Conservation (phyloP, 2,797 vertebrate genomes). For the Pyrocephalus nanus region DNA sequence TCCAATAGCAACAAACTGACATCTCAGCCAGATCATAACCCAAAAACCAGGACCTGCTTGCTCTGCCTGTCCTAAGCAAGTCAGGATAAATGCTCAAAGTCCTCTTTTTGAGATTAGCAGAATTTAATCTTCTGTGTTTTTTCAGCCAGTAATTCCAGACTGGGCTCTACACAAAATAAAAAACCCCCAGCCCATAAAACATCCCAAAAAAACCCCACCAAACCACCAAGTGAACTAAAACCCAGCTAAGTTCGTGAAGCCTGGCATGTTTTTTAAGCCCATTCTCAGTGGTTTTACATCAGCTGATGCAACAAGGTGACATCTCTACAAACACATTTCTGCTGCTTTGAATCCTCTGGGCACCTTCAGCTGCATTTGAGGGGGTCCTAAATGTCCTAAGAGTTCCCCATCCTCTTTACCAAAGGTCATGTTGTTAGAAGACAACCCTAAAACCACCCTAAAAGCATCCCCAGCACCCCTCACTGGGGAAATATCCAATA, state of each 20-base stretch:
- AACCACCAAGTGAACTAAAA: background rate
- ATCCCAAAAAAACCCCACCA: background rate
- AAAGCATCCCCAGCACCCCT: background rate
- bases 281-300: background rate
- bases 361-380: background rate
- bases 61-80: background rate
- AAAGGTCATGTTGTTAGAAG: background rate
- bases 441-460: background rate
- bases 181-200: background rate
- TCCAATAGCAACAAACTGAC: background rate
- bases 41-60: background rate
- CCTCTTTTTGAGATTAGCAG: background rate
- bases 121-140: background rate
- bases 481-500: background rate
- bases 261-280: background rate
- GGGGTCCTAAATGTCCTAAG: background rate
- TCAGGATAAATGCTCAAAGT: background rate
- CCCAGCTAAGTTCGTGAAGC: background rate
- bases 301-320: background rate
- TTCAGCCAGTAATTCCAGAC: background rate
- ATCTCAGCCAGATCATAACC: background rate
- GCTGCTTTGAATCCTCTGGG: background rate
- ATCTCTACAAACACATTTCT: background rate
- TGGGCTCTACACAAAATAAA: background rate
- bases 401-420: background rate